phyloP scores from a whole-genome alignment of 2,797 vertebrate species.

The Enteromius paludinosus region DNA sequence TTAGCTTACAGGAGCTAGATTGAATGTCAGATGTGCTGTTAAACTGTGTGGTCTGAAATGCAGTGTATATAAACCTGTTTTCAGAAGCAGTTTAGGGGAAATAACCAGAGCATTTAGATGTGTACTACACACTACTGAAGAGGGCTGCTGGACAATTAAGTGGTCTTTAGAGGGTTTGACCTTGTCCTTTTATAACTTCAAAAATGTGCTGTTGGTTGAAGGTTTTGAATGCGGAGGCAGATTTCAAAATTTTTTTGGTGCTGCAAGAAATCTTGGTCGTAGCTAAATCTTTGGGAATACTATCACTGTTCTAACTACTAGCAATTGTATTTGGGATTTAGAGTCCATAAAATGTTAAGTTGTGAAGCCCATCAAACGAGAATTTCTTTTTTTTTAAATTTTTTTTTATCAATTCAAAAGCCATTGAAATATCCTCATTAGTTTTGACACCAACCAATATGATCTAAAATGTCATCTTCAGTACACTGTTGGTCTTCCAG shows the following conservation, averaged over 20 bases:
- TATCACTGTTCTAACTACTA: neutral
- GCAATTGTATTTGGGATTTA: neutral
- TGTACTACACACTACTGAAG: neutral
- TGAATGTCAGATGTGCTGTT: neutral
- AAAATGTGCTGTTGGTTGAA: neutral
- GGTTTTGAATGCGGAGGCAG: neutral
- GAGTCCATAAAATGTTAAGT: neutral
- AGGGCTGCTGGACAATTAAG: neutral
- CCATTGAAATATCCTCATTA: neutral
- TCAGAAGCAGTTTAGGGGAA: neutral
- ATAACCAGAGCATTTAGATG: too few relatives aligned
- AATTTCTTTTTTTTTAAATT: too few relatives aligned
- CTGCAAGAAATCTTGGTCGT: too few relatives aligned
- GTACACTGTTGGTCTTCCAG: neutral
- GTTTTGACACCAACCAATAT: neutral
- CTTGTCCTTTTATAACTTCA: too few relatives aligned
- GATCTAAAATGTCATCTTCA: neutral
- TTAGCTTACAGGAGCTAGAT: neutral
- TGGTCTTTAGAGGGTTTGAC: neutral
- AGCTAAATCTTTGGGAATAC: neutral
- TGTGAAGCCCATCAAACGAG: too few relatives aligned
- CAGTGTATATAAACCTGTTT: neutral
- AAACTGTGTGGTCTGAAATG: neutral
- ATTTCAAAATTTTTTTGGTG: too few relatives aligned
- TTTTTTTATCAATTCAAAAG: neutral